A percentile compares a stretch with the other conserved stretches of the same genome.
phyloP scores from a whole-genome alignment of 2,113 vertebrate genomes.

The Phalacrocorax pelagicus region DNA sequence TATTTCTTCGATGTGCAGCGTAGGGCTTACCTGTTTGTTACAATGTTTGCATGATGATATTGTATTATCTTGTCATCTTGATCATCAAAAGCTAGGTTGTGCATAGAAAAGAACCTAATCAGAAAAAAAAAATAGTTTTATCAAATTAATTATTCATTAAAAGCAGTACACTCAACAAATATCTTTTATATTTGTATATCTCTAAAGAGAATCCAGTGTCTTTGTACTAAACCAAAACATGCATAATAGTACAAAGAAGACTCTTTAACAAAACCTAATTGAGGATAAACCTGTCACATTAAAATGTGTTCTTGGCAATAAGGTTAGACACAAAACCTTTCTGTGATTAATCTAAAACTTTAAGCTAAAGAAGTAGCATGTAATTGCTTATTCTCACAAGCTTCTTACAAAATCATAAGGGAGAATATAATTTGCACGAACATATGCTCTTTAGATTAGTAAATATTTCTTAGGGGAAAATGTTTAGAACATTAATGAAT shows the following conservation, averaged over 20 bases:
- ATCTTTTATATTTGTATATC: not conserved
- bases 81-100: not conserved
- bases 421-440: slow-evolving; percentile 27
- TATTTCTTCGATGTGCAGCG: not conserved
- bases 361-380: not conserved
- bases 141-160: slow-evolving; percentile 33
- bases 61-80: not conserved
- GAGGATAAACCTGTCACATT: slow-evolving; percentile 28
- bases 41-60: not conserved
- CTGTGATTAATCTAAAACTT: slow-evolving; percentile 37
- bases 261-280: slow-evolving; percentile 9
- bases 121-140: not conserved
- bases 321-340: not conserved
- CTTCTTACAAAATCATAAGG: slow-evolving; percentile 35
- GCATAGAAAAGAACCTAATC: not conserved
- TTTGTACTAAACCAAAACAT: slow-evolving; percentile 8
- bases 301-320: not conserved
- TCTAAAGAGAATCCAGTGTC: not conserved
- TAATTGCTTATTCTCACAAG: slow-evolving; percentile 40
- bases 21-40: not conserved
- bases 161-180: not conserved
- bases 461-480: slow-evolving; percentile 16
- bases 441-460: slow-evolving; percentile 36
- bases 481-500: slow-evolving; percentile 15
- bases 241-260: not conserved